Evolutionary conservation across 2,113 vertebrate genomes (phyloP).

Genomic region (Embiotoca jacksoni): DNA sequence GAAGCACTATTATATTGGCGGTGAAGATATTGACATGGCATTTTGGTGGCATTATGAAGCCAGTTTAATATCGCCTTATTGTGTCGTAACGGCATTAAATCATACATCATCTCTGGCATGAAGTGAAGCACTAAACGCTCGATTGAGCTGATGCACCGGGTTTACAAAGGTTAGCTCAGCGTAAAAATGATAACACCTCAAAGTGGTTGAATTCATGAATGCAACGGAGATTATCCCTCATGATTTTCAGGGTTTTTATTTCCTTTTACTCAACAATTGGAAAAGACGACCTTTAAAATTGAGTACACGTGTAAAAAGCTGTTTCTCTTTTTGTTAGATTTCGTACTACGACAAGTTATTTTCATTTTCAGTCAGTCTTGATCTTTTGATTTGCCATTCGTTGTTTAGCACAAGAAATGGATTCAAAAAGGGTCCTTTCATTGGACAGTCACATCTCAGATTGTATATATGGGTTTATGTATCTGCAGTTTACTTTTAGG

Average conservation of each 20-base stretch:
- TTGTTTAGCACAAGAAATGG: no score
- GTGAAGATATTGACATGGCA: constrained; percentile 82
- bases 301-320: no score
- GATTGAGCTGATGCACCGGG: constrained; percentile 60
- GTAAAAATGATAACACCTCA: constrained; percentile 35
- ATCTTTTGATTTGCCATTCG: no score
- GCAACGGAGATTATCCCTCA: background rate
- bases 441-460: no score
- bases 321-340: no score
- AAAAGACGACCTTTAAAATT: no score
- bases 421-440: background rate
- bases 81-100: constrained; percentile 77
- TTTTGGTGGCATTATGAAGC: constrained; percentile 85
- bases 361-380: no score
- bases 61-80: constrained; percentile 82
- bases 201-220: background rate
- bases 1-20: constrained; percentile 78
- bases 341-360: background rate
- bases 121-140: constrained; percentile 53
- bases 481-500: no score
- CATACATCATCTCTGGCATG: constrained; percentile 73
- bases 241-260: background rate
- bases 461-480: no score
- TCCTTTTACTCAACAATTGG: background rate
- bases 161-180: constrained; percentile 69